These are phyloP conservation scores for Ephydatia muelleri DNA, from an alignment of 37 sponge, comb jelly and placozoan genomes.

Conservation along the genomic window DNA sequence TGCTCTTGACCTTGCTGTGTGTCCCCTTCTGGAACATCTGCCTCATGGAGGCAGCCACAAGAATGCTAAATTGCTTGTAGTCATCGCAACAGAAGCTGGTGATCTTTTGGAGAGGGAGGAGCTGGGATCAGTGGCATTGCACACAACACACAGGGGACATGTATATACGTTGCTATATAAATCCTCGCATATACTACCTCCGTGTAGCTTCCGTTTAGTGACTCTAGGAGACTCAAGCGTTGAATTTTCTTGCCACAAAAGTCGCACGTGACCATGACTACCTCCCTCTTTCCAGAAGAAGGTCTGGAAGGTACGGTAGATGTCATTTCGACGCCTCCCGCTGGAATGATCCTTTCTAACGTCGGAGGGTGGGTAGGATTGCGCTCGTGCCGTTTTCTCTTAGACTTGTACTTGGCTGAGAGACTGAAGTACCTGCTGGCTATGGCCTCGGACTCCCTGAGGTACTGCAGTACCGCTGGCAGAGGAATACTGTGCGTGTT, in stretches of 20 bases:
- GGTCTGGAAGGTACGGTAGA: too few relatives aligned
- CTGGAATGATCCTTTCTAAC: not conserved
- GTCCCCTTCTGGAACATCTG: slow-evolving; percentile 24
- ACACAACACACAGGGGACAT: not conserved
- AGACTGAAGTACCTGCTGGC: slow-evolving; percentile 49
- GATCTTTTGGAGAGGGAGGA: not conserved
- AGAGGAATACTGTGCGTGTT: not conserved
- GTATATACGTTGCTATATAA: not conserved
- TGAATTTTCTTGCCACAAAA: slow-evolving; percentile 34
- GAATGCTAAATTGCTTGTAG: slow-evolving; percentile 34
- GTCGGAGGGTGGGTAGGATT: not conserved
- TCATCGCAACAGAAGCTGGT: slow-evolving; percentile 41
- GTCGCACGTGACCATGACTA: slow-evolving; percentile 11
- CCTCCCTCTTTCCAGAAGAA: not conserved
- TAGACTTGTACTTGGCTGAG: not conserved
- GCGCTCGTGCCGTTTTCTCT: not conserved
- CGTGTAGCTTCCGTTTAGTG: not conserved
- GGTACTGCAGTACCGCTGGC: slow-evolving; percentile 49
- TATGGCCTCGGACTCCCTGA: slow-evolving; percentile 53
- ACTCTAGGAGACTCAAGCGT: slow-evolving; percentile 10
- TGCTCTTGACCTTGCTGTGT: slow-evolving; percentile 4
- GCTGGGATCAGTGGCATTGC: not conserved
- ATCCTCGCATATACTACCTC: not conserved
- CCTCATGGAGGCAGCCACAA: slow-evolving; percentile 40
- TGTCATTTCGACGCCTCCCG: too few relatives aligned